phyloP scores from a whole-genome alignment of 1,140 invertebrate genomes.

The Calosoma granatense region DNA sequence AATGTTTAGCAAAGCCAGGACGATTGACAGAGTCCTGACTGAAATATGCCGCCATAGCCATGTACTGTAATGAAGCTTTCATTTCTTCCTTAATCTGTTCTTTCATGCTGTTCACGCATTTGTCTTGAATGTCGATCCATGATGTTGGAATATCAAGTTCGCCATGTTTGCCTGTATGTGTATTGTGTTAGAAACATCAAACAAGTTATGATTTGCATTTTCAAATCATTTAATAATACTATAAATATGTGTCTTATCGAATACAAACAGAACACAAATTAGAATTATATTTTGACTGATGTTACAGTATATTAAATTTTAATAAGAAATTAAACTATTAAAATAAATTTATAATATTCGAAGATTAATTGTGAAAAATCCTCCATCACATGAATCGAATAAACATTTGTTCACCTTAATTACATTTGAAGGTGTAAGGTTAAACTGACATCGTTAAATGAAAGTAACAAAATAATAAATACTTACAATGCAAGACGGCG shows the following conservation, averaged over 20 bases:
- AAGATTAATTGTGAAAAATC: no score
- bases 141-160: constrained; percentile 37
- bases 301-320: no score
- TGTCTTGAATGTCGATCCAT: constrained; percentile 56
- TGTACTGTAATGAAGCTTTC: constrained; percentile 65
- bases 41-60: constrained; percentile 82
- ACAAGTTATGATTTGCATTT: no score
- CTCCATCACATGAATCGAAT: no score
- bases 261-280: no score
- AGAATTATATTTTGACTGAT: no score
- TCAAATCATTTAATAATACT: no score
- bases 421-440: neutral
- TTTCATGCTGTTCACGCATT: constrained; percentile 51
- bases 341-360: no score
- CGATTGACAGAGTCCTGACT: constrained; percentile 64
- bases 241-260: no score
- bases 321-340: no score
- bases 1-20: constrained; percentile 81
- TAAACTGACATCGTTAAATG: neutral
- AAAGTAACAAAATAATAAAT: constrained; percentile 18
- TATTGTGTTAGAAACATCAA: no score
- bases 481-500: constrained; percentile 43
- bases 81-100: constrained; percentile 69
- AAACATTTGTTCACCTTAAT: no score
- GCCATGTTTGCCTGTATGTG: constrained; percentile 33